Conservation (phyloP, 2,797 vertebrate species). For the Sebastiscus tertius region DNA sequence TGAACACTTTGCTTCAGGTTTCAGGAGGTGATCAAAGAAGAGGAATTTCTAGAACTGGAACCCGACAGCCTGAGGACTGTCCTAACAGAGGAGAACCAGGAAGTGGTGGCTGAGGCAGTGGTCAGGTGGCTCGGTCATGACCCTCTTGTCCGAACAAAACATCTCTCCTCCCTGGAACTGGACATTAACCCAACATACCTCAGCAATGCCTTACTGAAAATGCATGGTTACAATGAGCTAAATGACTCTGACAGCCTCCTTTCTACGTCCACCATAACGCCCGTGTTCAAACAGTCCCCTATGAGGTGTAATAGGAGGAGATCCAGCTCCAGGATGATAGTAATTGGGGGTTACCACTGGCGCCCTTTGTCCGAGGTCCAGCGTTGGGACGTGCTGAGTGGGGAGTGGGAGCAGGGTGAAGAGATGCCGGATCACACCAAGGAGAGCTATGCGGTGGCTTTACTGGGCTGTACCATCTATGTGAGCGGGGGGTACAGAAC, state of each 20-base stretch:
- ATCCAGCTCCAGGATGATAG: conserved; percentile 81
- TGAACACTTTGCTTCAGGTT: background rate
- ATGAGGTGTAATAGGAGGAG: conserved; percentile 24
- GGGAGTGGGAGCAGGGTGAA: conserved; percentile 85
- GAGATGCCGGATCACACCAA: conserved; percentile 86
- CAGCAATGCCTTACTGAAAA: conserved; percentile 76
- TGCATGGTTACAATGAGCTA: conserved; percentile 81
- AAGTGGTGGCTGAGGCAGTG: conserved; percentile 33
- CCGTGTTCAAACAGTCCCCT: background rate
- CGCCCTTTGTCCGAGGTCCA: conserved; percentile 86
- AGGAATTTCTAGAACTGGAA: conserved; percentile 82
- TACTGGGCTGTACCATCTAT: conserved; percentile 87
- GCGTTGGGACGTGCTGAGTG: conserved; percentile 87
- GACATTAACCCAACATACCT: conserved; percentile 77
- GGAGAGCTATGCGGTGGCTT: conserved; percentile 86
- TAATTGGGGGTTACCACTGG: conserved; percentile 82
- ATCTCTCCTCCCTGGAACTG: conserved; percentile 80
- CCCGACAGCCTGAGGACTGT: conserved; percentile 84
- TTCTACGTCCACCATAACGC: background rate
- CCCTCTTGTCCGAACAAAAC: conserved; percentile 55
- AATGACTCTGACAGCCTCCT: conserved; percentile 81
- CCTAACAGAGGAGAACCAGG: conserved; percentile 83
- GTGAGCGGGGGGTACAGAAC: conserved; percentile 86
- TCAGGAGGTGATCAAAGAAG: conserved; percentile 33
- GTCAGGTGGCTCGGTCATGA: background rate